phyloP scores from a whole-genome alignment of 2,113 vertebrate species.

The Nanorana parkeri region DNA sequence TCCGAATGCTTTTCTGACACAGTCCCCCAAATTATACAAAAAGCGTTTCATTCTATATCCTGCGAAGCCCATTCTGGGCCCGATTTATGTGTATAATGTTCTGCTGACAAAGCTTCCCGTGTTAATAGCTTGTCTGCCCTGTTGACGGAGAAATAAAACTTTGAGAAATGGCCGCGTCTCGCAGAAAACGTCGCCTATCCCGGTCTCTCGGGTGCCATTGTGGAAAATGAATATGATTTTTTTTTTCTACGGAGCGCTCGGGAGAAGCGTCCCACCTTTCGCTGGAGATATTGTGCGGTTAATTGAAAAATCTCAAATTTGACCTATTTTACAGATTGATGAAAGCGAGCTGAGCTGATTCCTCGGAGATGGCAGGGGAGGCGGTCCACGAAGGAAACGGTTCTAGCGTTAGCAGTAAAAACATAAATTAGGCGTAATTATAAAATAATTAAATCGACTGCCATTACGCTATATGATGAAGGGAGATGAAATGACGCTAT shows the following conservation, averaged over 20 bases:
- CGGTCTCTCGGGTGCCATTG: conserved; percentile 26
- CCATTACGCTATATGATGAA: neutral
- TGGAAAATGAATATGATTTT: conserved; percentile 15
- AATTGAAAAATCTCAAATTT: conserved; percentile 35
- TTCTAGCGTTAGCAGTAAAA: neutral
- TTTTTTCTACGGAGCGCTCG: neutral
- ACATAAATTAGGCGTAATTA: neutral
- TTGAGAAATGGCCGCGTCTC: neutral
- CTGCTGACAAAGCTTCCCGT: conserved; percentile 8
- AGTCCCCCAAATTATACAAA: too few species aligned
- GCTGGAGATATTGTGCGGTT: conserved; percentile 23
- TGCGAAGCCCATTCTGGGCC: too few species aligned
- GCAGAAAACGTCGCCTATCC: conserved; percentile 2
- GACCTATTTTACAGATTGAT: conserved; percentile 25
- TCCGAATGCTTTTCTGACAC: too few species aligned
- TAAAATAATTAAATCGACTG: neutral
- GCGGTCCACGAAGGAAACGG: neutral
- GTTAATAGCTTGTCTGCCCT: neutral
- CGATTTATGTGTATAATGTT: neutral
- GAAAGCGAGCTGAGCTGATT: neutral
- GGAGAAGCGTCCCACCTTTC: neutral
- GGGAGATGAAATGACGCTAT: neutral
- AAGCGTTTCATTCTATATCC: too few species aligned
- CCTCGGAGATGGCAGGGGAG: neutral
- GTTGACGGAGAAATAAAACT: neutral